Conservation (phyloP, 2,888 invertebrate genomes). For the Euplagia quadripunctaria region DNA sequence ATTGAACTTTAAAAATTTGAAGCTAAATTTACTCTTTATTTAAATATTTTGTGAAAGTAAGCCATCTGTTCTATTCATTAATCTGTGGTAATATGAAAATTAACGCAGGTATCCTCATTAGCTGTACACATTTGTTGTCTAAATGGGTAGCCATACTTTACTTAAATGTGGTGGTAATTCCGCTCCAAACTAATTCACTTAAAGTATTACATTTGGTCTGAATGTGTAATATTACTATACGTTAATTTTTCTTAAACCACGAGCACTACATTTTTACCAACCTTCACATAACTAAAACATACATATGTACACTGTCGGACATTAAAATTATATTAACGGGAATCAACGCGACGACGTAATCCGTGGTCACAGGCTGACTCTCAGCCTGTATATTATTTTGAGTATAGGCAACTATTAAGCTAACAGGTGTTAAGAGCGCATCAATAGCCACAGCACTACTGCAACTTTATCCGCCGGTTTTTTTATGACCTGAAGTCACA, state of each 20-base stretch:
- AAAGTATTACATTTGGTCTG: not conserved
- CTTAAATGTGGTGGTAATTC: constrained; percentile 29
- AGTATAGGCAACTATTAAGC: too few relatives aligned
- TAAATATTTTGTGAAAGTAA: not conserved
- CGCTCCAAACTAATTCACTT: constrained; percentile 23
- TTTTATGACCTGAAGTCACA: too few relatives aligned
- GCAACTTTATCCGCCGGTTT: too few relatives aligned
- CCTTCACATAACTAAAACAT: too few relatives aligned
- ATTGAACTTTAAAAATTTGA: not conserved
- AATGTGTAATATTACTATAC: not conserved
- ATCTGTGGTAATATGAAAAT: constrained; percentile 14
- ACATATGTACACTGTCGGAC: too few relatives aligned
- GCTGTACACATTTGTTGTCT: constrained; percentile 35
- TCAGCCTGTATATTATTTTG: too few relatives aligned
- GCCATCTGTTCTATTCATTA: not conserved
- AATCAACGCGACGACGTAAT: too few relatives aligned
- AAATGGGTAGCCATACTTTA: constrained; percentile 39
- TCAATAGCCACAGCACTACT: too few relatives aligned
- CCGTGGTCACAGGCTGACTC: too few relatives aligned
- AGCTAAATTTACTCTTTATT: not conserved
- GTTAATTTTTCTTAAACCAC: not conserved
- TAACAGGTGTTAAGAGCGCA: too few relatives aligned
- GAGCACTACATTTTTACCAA: not conserved
- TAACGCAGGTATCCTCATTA: constrained; percentile 25
- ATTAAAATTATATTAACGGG: too few relatives aligned